Base-by-base conservation (phyloP, 92 coral and sea anemone genomes). In the Pocillopora meandrina region DNA sequence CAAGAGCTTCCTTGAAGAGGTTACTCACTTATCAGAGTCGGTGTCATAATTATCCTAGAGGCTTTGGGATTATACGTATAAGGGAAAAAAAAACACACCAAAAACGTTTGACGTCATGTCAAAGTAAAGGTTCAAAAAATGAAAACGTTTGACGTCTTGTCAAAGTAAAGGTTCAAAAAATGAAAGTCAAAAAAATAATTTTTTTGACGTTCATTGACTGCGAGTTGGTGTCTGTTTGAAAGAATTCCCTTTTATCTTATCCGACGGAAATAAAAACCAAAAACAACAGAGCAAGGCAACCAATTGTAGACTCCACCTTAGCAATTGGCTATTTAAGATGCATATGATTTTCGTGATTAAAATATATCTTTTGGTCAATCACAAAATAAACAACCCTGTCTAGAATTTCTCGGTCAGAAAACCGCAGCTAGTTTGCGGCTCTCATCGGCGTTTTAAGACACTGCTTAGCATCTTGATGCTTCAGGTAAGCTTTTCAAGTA, bases 271-370 rank as follows among this genome's bases (percentile, higher is more conserved):
- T 49, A 55, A 9, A 56, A 80, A 56, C 56, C 62, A 23, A 56
- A 16, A 17, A 49, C 3, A 33, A 34, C 23, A 68, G 10, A 19
- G 76, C 13, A 23, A 12, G 18, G 84, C 20, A 11, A 26, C 67
- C 26, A 47, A 56, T 26, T 47, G 15, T 49, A 26, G 2, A 64
- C 13, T 63, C 57, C 23, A 56, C 76, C 19, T 14, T 14, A 69
- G 31, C 59, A 57, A 80, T 80, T 80, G 84, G 84, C 68, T 57
- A 70, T 7, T 35, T 18, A 1, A 15, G 74, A 36, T 70, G 36
- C 56, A 57, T 11, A 56, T 56, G 75, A 19, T 10, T 31, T 26
- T 58, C 61, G n/a, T 17, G 19, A 57, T 19, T 34, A 68, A 8
- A 80, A 33, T 14, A 17, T 69, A 57, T 68, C 84, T 69, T 18